Evolutionary conservation across 2,797 vertebrate species (phyloP).

Genomic region (Simalia tracyae): DNA sequence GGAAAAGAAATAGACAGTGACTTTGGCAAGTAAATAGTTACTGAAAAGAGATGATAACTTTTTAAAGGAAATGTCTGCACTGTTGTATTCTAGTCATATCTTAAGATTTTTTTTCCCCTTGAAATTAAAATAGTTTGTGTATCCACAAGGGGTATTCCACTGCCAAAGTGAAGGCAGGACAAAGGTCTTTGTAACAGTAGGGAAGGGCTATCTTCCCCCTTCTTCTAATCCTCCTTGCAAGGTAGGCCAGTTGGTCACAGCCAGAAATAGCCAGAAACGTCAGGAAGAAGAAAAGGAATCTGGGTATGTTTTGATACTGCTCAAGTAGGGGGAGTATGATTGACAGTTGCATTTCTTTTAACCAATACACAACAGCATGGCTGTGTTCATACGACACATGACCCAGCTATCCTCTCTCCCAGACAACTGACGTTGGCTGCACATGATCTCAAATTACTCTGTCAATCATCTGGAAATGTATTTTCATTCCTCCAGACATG

Average conservation of each 20-base stretch:
- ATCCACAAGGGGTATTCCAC: background rate
- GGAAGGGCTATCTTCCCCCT: background rate
- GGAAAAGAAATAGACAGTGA: background rate
- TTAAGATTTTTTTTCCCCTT: background rate
- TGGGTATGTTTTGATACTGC: background rate
- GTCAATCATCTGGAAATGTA: background rate
- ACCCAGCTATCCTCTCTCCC: background rate
- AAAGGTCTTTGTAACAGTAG: background rate
- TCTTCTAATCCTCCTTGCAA: background rate
- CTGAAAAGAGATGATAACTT: background rate
- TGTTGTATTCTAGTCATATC: background rate
- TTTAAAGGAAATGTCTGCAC: background rate
- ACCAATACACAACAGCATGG: background rate
- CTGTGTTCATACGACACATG: background rate
- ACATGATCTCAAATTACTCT: background rate
- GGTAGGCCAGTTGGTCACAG: background rate
- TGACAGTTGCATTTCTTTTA: background rate
- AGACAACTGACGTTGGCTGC: background rate
- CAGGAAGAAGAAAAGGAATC: background rate
- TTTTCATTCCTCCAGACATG: background rate
- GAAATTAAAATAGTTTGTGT: background rate
- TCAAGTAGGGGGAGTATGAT: background rate
- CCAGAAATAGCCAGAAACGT: background rate
- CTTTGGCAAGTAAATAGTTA: background rate
- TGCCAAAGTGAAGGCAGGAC: background rate